A percentile compares a stretch with the other conserved stretches of the same genome.
Evolutionary conservation across 1,140 invertebrate species (phyloP).

Genomic region (Drosophila takahashii): DNA sequence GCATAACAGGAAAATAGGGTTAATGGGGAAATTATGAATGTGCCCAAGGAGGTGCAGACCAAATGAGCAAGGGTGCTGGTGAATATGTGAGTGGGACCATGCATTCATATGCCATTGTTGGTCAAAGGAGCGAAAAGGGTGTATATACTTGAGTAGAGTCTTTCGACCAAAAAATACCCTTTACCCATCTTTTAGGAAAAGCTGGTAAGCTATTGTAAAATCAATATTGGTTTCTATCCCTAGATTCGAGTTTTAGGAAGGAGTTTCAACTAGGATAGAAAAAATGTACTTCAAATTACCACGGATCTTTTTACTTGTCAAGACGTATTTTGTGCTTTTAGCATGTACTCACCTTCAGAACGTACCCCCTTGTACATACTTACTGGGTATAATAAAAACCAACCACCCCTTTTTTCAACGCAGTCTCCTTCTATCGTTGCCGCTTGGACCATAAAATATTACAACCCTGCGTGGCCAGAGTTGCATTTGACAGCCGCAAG

Average conservation of each 20-base stretch:
- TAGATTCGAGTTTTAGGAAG: too few species aligned
- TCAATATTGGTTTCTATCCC: too few species aligned
- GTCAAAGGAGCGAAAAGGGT: conserved; percentile 29
- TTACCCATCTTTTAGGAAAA: not conserved
- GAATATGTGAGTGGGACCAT: conserved; percentile 34
- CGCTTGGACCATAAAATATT: conserved; percentile 70
- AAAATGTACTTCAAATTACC: too few species aligned
- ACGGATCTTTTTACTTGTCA: not conserved
- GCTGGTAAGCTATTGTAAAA: too few species aligned
- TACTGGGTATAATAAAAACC: conserved; percentile 16
- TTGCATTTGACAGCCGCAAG: conserved; percentile 82
- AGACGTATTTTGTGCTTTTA: not conserved
- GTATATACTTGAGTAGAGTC: not conserved
- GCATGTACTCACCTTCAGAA: not conserved
- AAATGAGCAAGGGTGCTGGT: conserved; percentile 15
- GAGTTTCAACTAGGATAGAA: too few species aligned
- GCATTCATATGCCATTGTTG: conserved; percentile 75
- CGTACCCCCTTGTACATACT: not conserved
- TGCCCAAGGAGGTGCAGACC: conserved; percentile 50
- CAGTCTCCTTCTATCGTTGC: not conserved
- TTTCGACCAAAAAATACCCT: not conserved
- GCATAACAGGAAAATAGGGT: conserved; percentile 76
- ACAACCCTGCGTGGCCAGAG: conserved; percentile 69
- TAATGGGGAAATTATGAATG: conserved; percentile 79
- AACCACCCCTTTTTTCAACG: conserved; percentile 4